Base-by-base conservation (phyloP, 2,797 vertebrate genomes). In the Threskiornis aethiopicus region DNA sequence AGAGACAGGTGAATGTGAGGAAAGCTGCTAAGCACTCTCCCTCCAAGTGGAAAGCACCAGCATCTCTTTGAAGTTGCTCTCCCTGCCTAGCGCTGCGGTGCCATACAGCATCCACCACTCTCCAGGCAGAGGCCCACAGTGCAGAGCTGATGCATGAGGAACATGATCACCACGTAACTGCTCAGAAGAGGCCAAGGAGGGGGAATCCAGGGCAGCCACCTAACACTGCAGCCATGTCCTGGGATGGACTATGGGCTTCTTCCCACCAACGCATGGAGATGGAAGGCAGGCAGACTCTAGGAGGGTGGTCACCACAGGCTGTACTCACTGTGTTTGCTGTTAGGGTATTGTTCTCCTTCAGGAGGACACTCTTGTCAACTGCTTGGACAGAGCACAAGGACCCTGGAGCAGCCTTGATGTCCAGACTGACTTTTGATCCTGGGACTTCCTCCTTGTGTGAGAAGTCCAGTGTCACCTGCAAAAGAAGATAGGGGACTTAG, bases 371-470 rank as follows among this genome's bases (percentile, higher is more conserved):
- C 88, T 98, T 98, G 96, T 99, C 99, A 33, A 99, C 98, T 22
- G 98, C 99, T 62, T 96, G 88, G 44, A 99, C 65, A 0, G 99
- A 99, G 94, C 99, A 99, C 87, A 99, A 19, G 15, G 99, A 99
- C 12, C 98, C 98, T 2, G 98, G 98, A 6, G 97, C 93, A 58
- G 99, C 99, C 94, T 94, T 94, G 21, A 99, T 84, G 11, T 94
- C 85, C 44, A 99, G 95, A 4, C 62, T 96, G 31, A 98, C 97
- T 73, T 97, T 77, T 6, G 97, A 97, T 9, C 98, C 98, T 0
- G 98, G 99, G 58, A 99, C 98, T 86, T 98, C 91, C 83, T 98
- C 97, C 25, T 95, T 54, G 4, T 96, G 97, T 5, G 98, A 98
- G 95, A 99, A 99, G 75, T 94, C 96, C 89, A 99, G 84, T 16